Base-by-base conservation (phyloP, 2,888 invertebrate species). In the Agrilus mali region DNA sequence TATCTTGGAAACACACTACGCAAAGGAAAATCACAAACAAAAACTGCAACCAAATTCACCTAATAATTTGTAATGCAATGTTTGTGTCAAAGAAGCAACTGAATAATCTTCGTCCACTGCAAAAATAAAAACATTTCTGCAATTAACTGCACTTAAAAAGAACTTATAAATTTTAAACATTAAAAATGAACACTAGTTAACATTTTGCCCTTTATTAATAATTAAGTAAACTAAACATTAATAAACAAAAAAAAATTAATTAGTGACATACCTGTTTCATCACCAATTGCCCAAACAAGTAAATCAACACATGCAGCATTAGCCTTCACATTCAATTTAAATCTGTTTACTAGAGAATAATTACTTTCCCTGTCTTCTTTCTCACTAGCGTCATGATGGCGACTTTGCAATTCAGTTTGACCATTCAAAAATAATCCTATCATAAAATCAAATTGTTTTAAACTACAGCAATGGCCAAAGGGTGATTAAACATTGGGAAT, bases 241-340 rank as follows among this genome's bases (percentile, higher is more conserved):
- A 27, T 13, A 4, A 10, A 31, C 7, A 10, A 38, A 13, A 38
- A n/a, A 27, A 43, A 40, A n/a, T n/a, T n/a, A n/a, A n/a, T n/a
- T n/a, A n/a, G n/a, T 33, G 41, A 53, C 64, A 70, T 65, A 92
- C 94, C 93, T 60, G 89, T 87, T 72, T 96, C 96, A 65, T 96
- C 96, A 1, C 87, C 86, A 52, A 95, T 93, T 1, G 96, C 94
- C 97, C 97, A 98, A 27, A 97, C 95, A 2, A 98, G 74, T 7
- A 98, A 73, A 66, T 98, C 96, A 0, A 98, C 93, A 60, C 96
- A 97, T 1, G 94, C 94, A 0, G 96, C 93, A 68, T 95, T 95
- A 0, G 94, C 92, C 82, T 92, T 90, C 0, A 96, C 93, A 59
- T 93, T 93, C 33, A 94, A 82, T 70, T 92, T 90, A 63, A 90